Percentiles rank a stretch among this genome's conserved stretches.
These are phyloP conservation scores for Sphaerophoria rueppellii DNA, from an alignment of 2,888 invertebrate species.

Conservation along the genomic window DNA sequence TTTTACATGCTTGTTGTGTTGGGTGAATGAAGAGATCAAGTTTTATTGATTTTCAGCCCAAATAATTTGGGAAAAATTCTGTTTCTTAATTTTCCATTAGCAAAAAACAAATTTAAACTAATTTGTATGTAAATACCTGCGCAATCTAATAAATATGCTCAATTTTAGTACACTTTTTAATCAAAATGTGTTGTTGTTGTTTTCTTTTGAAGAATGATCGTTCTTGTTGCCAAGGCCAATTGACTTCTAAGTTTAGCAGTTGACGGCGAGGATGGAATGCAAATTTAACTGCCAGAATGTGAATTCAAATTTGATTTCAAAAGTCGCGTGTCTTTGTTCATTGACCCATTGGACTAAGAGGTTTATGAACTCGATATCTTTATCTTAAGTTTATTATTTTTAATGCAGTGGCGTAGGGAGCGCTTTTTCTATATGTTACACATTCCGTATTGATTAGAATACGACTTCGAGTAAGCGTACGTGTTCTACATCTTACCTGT, in stretches of 20 bases:
- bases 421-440: no score
- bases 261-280: background rate
- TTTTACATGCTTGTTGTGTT: conserved; percentile 18
- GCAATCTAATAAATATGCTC: conserved; percentile 60
- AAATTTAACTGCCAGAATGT: conserved; percentile 1
- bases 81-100: conserved; percentile 15
- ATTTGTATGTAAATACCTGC: conserved; percentile 62
- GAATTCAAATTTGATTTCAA: background rate
- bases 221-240: no score
- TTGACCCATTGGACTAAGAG: background rate
- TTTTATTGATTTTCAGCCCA: conserved; percentile 77
- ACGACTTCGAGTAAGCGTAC: no score
- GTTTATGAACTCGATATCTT: background rate
- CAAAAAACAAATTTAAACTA: conserved; percentile 24
- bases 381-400: no score
- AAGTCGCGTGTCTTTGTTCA: background rate
- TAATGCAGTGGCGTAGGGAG: no score
- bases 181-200: background rate
- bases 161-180: conserved; percentile 49
- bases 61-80: conserved; percentile 20
- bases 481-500: no score
- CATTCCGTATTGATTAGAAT: no score
- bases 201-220: no score
- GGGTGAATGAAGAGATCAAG: conserved; percentile 75
- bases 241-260: no score